Evolutionary conservation across 2,888 invertebrate genomes (phyloP).

Genomic region (Leptopterna dolabrata): DNA sequence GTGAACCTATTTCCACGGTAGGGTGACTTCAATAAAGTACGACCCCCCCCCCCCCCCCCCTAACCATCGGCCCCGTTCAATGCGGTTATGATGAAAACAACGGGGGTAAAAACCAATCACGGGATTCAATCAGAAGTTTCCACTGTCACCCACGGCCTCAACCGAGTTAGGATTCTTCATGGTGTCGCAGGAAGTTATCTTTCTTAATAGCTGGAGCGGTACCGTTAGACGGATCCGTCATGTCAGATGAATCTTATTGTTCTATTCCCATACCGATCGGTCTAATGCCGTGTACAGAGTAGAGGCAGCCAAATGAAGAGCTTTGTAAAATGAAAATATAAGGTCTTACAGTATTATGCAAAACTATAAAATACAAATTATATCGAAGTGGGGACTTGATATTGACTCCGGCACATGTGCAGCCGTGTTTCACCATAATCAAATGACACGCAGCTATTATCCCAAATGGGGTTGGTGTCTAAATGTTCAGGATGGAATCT

Average conservation of each 20-base stretch:
- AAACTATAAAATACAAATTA: too few species aligned
- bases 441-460: too few species aligned
- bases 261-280: too few species aligned
- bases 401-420: too few species aligned
- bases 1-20: conserved; percentile 51
- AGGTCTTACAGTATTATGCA: too few species aligned
- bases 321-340: too few species aligned
- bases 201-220: neutral
- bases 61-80: neutral
- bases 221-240: neutral
- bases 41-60: neutral
- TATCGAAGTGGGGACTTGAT: too few species aligned
- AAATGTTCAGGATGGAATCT: too few species aligned
- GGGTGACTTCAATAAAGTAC: conserved; percentile 45
- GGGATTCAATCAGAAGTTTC: neutral
- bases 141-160: neutral
- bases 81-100: conserved; percentile 23
- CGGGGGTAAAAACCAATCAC: neutral
- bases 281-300: too few species aligned
- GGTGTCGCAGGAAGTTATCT: neutral
- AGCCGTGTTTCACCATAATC: too few species aligned
- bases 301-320: too few species aligned
- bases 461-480: too few species aligned
- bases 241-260: neutral
- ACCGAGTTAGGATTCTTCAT: neutral